Conservation (phyloP, 2,888 invertebrate species). For the Aquatica leii region DNA sequence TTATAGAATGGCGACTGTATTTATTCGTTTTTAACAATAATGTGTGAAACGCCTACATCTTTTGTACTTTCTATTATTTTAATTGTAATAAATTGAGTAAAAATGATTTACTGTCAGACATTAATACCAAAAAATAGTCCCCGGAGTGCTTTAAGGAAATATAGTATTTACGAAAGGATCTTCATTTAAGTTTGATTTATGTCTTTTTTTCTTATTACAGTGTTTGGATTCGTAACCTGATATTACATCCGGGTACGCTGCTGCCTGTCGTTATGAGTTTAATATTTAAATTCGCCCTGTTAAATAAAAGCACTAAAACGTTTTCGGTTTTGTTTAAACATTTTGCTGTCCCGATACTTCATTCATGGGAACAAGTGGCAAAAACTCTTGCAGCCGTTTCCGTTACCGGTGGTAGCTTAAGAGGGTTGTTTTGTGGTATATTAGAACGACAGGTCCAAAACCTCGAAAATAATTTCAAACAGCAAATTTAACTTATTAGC, state of each 20-base stretch:
- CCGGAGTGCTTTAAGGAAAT: conserved; percentile 6
- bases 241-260: conserved; percentile 51
- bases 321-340: conserved; percentile 11
- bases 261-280: conserved; percentile 53
- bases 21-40: conserved; percentile 11
- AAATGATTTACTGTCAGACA: conserved; percentile 6
- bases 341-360: conserved; percentile 27
- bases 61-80: conserved; percentile 4
- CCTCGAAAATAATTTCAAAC: background rate
- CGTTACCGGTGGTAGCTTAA: conserved; percentile 37
- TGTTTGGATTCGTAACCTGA: conserved; percentile 42
- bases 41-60: conserved; percentile 1
- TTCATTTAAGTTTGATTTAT: conserved; percentile 24
- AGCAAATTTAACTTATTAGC: conserved; percentile 2
- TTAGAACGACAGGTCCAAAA: conserved; percentile 42
- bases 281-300: conserved; percentile 41
- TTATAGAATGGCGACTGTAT: background rate
- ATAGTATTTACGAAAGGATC: conserved; percentile 13
- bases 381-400: conserved; percentile 50
- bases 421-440: conserved; percentile 37
- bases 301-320: background rate
- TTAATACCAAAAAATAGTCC: background rate
- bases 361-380: conserved; percentile 47
- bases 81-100: conserved; percentile 4
- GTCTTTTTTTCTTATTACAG: conserved; percentile 23